These are phyloP conservation scores for Crocuta crocuta DNA, from an alignment of 2,113 vertebrate genomes.

Conservation along the genomic window DNA sequence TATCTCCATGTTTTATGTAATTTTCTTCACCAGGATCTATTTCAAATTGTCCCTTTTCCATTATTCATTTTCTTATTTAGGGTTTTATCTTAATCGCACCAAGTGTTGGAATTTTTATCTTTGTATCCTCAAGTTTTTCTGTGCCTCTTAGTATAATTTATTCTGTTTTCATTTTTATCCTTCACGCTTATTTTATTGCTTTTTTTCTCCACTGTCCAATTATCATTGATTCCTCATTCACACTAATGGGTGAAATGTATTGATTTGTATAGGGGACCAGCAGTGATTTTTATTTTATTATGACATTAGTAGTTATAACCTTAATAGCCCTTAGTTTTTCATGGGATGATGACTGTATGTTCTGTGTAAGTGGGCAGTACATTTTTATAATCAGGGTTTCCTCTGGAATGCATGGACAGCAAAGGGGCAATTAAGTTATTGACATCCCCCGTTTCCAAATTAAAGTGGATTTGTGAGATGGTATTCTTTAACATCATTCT, in stretches of 20 bases:
- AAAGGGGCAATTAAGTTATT: background rate
- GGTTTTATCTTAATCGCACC: background rate
- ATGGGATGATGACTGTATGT: background rate
- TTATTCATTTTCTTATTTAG: conserved; percentile 3
- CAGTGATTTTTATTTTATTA: background rate
- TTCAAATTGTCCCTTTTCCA: background rate
- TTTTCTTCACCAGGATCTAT: background rate
- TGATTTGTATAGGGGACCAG: background rate
- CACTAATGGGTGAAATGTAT: background rate
- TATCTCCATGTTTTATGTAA: background rate
- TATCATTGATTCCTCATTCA: background rate
- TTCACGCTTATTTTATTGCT: background rate
- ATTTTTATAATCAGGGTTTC: background rate
- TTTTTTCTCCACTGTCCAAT: background rate
- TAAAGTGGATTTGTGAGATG: background rate
- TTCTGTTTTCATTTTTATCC: background rate
- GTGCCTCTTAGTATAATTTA: background rate
- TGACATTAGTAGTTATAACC: background rate
- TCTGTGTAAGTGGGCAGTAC: background rate
- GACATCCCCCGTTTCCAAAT: background rate
- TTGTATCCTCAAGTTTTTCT: background rate
- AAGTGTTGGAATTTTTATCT: background rate
- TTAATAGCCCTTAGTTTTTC: background rate
- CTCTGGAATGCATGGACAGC: background rate
- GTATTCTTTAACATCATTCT: background rate